phyloP scores from a whole-genome alignment of 2,797 vertebrate genomes.

The Catharus ustulatus region DNA sequence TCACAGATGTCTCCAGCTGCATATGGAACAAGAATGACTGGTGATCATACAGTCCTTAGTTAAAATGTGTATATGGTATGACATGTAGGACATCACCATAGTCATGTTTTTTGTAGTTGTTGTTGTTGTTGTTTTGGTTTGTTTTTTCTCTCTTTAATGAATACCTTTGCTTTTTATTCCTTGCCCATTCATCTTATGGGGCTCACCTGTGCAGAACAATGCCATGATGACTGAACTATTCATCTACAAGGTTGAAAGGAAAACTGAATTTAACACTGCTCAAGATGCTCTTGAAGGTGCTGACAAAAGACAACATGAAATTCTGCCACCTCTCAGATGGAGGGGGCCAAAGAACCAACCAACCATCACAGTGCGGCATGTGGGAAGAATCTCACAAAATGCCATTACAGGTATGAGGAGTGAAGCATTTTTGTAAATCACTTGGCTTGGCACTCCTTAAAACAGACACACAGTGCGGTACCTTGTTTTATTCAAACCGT shows the following conservation, averaged over 20 bases:
- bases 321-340: not conserved
- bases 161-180: not conserved
- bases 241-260: not conserved
- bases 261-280: not conserved
- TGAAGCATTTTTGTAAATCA: not conserved
- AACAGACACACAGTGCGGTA: not conserved
- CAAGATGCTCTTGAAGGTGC: not conserved
- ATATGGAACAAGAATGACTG: not conserved
- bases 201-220: not conserved
- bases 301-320: not conserved
- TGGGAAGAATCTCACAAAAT: conserved; percentile 16
- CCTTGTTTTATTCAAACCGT: not conserved
- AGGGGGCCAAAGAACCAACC: not conserved
- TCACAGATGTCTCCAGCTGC: not conserved
- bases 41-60: not conserved
- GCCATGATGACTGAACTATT: not conserved
- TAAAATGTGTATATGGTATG: not conserved
- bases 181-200: not conserved
- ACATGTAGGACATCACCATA: not conserved
- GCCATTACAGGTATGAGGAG: not conserved
- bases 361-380: not conserved
- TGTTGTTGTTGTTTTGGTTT: not conserved
- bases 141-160: not conserved
- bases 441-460: conserved; percentile 19
- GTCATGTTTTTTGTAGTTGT: not conserved